Evolutionary conservation across 2,113 vertebrate species (phyloP).

Genomic region (Microcebus murinus): DNA sequence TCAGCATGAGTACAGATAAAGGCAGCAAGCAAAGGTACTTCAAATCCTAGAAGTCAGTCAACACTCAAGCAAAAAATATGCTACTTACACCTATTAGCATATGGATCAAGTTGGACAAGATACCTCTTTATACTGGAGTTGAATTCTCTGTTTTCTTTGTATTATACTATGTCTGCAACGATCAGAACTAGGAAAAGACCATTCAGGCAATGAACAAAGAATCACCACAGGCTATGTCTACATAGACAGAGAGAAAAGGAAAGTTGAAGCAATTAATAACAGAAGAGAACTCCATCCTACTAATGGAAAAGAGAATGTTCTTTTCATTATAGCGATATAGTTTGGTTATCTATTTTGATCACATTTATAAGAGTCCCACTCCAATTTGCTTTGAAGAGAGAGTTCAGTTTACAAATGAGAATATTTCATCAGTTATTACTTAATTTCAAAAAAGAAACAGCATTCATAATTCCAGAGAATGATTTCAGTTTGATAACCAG

Average conservation of each 20-base stretch:
- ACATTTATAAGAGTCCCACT: neutral
- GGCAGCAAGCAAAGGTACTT: neutral
- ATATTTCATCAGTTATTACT: neutral
- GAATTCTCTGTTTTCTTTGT: neutral
- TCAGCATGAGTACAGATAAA: neutral
- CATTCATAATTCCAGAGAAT: conserved; percentile 23
- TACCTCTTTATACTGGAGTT: neutral
- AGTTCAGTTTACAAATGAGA: neutral
- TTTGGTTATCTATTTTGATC: neutral
- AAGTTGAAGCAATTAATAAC: neutral
- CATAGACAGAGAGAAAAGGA: neutral
- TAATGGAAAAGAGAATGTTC: neutral
- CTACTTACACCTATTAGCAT: neutral
- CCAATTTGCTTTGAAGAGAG: neutral
- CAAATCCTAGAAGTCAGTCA: neutral
- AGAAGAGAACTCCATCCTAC: neutral
- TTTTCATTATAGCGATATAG: neutral
- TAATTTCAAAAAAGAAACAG: neutral
- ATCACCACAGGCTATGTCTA: neutral
- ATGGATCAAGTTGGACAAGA: neutral
- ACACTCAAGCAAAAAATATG: neutral
- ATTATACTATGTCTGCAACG: neutral
- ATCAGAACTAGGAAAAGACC: neutral
- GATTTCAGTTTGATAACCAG: neutral
- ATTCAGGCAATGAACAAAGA: neutral